Percentiles rank a stretch among this genome's conserved stretches.
These are phyloP conservation scores for Clinocottus analis DNA, from an alignment of 2,113 vertebrate species.

Conservation along the genomic window DNA sequence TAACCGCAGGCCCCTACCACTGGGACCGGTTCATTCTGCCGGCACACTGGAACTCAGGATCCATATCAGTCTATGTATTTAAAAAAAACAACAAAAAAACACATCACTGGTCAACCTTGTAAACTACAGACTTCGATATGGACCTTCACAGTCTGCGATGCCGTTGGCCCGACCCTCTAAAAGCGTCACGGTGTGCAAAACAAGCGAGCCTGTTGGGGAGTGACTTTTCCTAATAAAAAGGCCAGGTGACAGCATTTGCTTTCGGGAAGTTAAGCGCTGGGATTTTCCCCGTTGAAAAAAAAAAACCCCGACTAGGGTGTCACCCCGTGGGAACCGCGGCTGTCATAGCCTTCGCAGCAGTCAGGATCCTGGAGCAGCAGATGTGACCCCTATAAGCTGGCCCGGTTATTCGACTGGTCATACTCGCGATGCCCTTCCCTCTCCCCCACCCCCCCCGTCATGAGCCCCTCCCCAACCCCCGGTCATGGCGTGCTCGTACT, in stretches of 20 bases:
- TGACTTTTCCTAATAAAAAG: constrained; percentile 4
- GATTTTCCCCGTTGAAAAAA: not conserved
- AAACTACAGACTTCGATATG: constrained; percentile 52
- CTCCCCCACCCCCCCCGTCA: no score
- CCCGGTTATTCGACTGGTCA: no score
- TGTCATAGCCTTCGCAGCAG: constrained; percentile 6
- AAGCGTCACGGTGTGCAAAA: constrained; percentile 19
- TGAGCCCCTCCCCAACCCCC: no score
- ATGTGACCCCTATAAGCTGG: not conserved
- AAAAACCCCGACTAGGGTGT: constrained; percentile 31
- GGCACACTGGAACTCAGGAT: constrained; percentile 28
- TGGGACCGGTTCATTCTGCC: constrained; percentile 32
- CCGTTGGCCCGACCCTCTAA: not conserved
- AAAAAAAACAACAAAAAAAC: constrained; percentile 1
- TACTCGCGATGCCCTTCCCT: no score
- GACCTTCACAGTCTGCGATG: constrained; percentile 41
- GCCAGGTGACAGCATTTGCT: not conserved
- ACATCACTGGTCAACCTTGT: constrained; percentile 15
- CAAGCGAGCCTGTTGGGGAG: constrained; percentile 11
- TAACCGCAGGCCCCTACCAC: constrained; percentile 18
- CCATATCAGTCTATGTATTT: constrained; percentile 16
- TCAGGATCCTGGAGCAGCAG: constrained; percentile 15
- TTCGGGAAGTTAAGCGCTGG: not conserved
- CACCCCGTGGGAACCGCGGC: not conserved
- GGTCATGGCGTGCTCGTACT: no score